Conservation (phyloP, 1,140 invertebrate genomes). For the Drosophila parvula region DNA sequence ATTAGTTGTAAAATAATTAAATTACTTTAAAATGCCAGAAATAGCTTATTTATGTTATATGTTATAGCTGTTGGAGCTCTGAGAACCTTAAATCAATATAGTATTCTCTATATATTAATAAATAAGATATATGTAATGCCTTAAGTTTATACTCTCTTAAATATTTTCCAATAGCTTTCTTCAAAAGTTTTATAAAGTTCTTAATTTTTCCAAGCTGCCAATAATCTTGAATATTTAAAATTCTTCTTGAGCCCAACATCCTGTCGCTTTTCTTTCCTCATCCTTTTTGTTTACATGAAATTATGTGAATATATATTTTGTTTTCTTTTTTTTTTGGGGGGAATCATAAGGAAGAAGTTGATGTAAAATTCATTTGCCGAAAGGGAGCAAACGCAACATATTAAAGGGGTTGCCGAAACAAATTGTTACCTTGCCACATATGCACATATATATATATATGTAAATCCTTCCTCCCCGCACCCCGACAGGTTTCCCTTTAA, state of each 20-base stretch:
- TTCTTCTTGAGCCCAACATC: slow-evolving; percentile 1
- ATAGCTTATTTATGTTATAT: no score
- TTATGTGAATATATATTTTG: slow-evolving; percentile 37
- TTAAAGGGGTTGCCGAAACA: slow-evolving; percentile 41
- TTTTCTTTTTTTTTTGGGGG: not conserved
- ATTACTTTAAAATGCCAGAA: not conserved
- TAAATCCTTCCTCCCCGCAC: not conserved
- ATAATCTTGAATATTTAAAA: slow-evolving; percentile 12
- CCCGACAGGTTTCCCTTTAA: not conserved
- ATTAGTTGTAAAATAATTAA: not conserved
- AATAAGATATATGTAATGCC: not conserved
- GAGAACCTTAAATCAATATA: no score
- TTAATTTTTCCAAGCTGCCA: not conserved
- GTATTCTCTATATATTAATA: no score
- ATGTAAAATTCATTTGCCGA: slow-evolving; percentile 43
- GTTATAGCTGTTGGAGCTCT: no score
- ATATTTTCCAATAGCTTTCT: not conserved
- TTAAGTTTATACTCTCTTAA: not conserved
- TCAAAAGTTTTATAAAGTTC: not conserved
- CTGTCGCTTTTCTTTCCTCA: not conserved
- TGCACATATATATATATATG: no score
- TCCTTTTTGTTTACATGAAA: slow-evolving; percentile 30
- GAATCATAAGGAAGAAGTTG: slow-evolving; percentile 8
- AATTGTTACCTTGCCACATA: slow-evolving; percentile 49
- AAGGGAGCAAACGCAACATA: slow-evolving; percentile 6